These are phyloP conservation scores for Calliphora vomitoria DNA, from an alignment of 2,888 invertebrate genomes.

Conservation along the genomic window DNA sequence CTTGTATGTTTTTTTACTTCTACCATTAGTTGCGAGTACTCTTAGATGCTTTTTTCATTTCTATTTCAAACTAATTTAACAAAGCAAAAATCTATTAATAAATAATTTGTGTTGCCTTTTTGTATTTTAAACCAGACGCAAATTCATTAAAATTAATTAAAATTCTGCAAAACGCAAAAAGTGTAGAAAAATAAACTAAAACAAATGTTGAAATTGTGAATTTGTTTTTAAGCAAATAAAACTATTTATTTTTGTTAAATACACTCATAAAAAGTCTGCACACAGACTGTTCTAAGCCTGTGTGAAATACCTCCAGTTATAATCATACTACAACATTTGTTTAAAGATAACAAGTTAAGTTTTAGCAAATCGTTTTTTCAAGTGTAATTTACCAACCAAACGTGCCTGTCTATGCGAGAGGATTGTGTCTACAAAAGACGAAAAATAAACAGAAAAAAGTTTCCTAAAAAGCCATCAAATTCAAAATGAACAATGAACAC, in stretches of 20 bases:
- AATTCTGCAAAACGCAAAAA: slow-evolving; percentile 52
- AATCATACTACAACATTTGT: too few species aligned
- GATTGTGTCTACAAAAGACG: slow-evolving; percentile 10
- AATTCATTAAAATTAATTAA: slow-evolving; percentile 72
- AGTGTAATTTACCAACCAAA: slow-evolving; percentile 42
- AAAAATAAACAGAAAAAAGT: slow-evolving; percentile 34
- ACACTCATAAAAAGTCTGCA: slow-evolving; percentile 17
- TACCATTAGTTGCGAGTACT: slow-evolving; percentile 12
- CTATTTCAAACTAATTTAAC: slow-evolving; percentile 56
- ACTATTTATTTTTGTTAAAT: slow-evolving; percentile 28
- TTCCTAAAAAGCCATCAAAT: slow-evolving; percentile 61
- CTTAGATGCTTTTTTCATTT: not conserved
- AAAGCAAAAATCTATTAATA: slow-evolving; percentile 55
- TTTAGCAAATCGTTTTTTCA: slow-evolving; percentile 13
- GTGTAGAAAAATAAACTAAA: slow-evolving; percentile 36
- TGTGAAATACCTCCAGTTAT: too few species aligned
- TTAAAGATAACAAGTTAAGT: not conserved
- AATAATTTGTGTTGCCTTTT: slow-evolving; percentile 52
- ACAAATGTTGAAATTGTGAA: slow-evolving; percentile 60
- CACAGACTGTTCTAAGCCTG: too few species aligned
- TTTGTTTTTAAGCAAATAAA: slow-evolving; percentile 60
- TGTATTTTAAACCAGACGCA: slow-evolving; percentile 54
- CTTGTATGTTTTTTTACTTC: slow-evolving; percentile 5
- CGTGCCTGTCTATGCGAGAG: slow-evolving; percentile 10
- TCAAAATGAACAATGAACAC: slow-evolving; percentile 48